A percentile compares a stretch with the other conserved stretches of the same genome.
phyloP scores from a whole-genome alignment of 2,888 invertebrate species.

The Hemistola chrysoprasaria region DNA sequence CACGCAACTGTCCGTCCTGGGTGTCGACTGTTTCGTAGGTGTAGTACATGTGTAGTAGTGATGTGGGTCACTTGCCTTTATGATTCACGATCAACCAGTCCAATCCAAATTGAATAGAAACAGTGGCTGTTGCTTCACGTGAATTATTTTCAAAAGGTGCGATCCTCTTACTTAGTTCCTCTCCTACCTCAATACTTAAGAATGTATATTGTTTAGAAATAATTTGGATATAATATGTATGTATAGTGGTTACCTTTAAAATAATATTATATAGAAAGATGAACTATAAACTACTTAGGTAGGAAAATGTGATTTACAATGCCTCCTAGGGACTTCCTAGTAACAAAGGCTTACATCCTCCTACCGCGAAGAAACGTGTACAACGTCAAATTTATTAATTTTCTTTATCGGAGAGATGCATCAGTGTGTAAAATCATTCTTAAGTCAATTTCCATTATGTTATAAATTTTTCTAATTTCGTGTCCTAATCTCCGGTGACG shows the following conservation, averaged over 20 bases:
- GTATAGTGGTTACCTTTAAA: no score
- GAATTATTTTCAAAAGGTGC: constrained; percentile 33
- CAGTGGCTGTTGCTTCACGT: constrained; percentile 39
- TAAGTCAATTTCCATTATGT: constrained; percentile 70
- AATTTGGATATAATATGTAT: constrained; percentile 12
- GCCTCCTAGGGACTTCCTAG: constrained; percentile 28
- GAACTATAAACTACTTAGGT: no score
- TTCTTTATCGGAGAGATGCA: constrained; percentile 53
- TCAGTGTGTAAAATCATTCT: constrained; percentile 63
- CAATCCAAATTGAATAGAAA: constrained; percentile 36
- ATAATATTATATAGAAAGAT: no score
- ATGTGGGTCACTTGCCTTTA: constrained; percentile 64
- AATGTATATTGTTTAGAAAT: no score
- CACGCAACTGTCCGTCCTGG: constrained; percentile 68
- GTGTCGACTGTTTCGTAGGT: constrained; percentile 59
- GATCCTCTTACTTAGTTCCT: no score
- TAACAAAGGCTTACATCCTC: constrained; percentile 43
- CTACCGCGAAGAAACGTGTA: constrained; percentile 36
- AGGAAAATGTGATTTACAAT: constrained; percentile 12
- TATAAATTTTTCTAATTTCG: constrained; percentile 78
- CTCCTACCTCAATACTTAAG: no score
- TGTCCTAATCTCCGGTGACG: constrained; percentile 74
- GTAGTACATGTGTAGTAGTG: constrained; percentile 49
- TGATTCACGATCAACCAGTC: constrained; percentile 48
- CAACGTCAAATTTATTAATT: constrained; percentile 43